phyloP scores from a whole-genome alignment of 2,888 invertebrate species.

The Cordilura impudica region DNA sequence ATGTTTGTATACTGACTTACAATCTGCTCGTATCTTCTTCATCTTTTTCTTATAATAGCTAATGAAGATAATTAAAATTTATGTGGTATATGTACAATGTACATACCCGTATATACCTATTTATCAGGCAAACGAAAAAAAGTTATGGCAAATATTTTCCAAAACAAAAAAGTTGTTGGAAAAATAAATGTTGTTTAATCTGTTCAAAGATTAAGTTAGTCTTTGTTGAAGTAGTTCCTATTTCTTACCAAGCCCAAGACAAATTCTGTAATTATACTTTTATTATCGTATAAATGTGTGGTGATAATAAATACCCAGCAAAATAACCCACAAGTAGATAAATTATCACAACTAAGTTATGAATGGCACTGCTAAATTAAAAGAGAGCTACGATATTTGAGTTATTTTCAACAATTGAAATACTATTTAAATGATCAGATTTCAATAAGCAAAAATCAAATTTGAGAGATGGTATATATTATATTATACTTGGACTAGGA shows the following conservation, averaged over 20 bases:
- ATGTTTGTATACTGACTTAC: not conserved
- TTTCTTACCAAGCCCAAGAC: not conserved
- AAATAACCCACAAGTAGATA: too few relatives aligned
- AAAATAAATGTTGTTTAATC: conserved; percentile 43
- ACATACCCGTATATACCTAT: too few relatives aligned
- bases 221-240: conserved; percentile 1
- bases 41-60: conserved; percentile 27
- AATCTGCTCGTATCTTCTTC: not conserved
- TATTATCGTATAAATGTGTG: not conserved
- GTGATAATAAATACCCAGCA: not conserved
- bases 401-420: too few relatives aligned
- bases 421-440: too few relatives aligned
- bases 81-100: conserved; percentile 37
- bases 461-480: too few relatives aligned
- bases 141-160: conserved; percentile 28
- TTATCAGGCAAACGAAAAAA: not conserved
- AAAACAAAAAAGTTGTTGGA: conserved; percentile 30
- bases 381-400: too few relatives aligned
- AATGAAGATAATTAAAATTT: conserved; percentile 49
- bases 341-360: too few relatives aligned
- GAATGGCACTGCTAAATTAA: too few relatives aligned
- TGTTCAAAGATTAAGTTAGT: conserved; percentile 34
- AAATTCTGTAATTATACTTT: conserved; percentile 25
- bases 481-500: too few relatives aligned
- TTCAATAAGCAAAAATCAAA: too few relatives aligned